Evolutionary conservation across 2,888 invertebrate species (phyloP), one percentile per base, ranked within the genome.

Genomic region (Apotomis capreana): DNA sequence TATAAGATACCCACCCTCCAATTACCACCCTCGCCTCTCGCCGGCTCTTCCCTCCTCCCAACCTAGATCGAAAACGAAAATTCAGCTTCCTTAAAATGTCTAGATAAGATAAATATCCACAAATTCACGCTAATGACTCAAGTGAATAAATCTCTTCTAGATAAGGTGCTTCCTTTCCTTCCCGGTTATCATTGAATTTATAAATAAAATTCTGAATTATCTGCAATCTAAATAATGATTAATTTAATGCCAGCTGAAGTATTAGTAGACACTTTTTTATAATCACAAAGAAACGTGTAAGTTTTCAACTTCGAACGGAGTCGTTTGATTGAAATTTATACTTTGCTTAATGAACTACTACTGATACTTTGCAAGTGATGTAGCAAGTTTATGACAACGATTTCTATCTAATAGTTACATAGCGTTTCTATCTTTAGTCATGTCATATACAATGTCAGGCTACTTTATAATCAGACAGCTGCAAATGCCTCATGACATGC

Each of bases 51-150:
- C 88, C 81, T 79, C 89, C 90, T 90, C 88, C 87, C 91, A 83
- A 92, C 93, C 92, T 92, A 93, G 87, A 92, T 92, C 84, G 90
- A 91, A 93, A 93, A 92, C 90, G 90, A 92, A 92, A 92, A 90
- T 90, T 90, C 90, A 92, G 86, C 87, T 83, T 88, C 89, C 87
- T 89, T 81, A 84, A 84, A 81, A 83, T 76, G 65, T 80, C 78
- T 82, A 87, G 85, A 88, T 87, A 89, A 89, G 84, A 82, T 85
- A 88, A 88, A 87, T 86, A 85, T 85, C 83, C 84, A 86, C 87
- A 87, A 87, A 88, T 88, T 89, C 90, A 83, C 89, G 57, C 78
- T 81, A 81, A 82, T 81, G 80, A 79, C 80, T 80, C 77, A 78
- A 82, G 80, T 78, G 71, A 76, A 80, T 80, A 80, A 80, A 81